Conservation (phyloP, 2,113 vertebrate genomes). For the Galemys pyrenaicus region DNA sequence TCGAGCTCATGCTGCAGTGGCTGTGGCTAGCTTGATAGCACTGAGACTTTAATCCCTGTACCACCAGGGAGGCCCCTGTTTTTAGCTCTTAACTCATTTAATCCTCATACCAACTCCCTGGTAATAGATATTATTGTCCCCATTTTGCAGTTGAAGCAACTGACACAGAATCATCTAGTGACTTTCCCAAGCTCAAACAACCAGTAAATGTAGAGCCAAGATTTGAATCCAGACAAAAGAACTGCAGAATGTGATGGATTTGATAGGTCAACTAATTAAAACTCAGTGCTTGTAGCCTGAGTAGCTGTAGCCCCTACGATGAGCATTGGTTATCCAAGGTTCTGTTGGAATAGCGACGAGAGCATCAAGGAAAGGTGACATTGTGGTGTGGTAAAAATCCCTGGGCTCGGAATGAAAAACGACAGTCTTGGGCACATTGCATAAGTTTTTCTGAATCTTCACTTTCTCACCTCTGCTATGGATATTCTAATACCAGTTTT, state of each 20-base stretch:
- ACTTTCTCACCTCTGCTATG: neutral
- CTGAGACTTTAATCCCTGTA: too few species aligned
- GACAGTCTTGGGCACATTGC: neutral
- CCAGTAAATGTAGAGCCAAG: neutral
- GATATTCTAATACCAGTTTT: neutral
- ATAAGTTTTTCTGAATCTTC: neutral
- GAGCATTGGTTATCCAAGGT: neutral
- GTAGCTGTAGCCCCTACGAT: neutral
- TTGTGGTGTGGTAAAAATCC: neutral
- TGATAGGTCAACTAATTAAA: neutral
- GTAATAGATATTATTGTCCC: neutral
- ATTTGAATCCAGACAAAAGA: constrained; percentile 10
- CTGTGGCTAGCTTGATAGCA: too few species aligned
- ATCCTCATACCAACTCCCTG: neutral
- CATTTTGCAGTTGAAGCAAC: neutral
- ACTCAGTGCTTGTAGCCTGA: neutral
- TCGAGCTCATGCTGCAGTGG: too few species aligned
- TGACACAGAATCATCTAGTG: neutral
- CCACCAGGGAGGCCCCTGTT: too few species aligned
- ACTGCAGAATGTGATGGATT: neutral
- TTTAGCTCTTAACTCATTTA: constrained; percentile 15
- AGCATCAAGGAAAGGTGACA: neutral
- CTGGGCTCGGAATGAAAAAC: neutral
- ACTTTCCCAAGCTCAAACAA: constrained; percentile 25
- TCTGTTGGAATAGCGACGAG: neutral